These are phyloP conservation scores for Diplolepis rosae DNA, from an alignment of 2,888 invertebrate genomes.

Conservation along the genomic window DNA sequence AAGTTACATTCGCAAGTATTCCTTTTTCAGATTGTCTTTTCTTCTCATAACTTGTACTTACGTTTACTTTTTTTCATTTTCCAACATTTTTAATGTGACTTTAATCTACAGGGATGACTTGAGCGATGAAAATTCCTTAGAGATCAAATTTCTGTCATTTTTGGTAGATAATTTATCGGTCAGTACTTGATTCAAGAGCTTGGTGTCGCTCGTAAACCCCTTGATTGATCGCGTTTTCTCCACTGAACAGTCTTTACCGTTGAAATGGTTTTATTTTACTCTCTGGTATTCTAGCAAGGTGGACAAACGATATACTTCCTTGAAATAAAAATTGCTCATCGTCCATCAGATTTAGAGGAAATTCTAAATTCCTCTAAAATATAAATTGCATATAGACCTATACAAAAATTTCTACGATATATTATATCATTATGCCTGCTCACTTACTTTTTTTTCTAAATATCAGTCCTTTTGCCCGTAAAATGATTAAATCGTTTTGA, in stretches of 20 bases:
- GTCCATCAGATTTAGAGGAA: neutral
- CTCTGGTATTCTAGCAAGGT: neutral
- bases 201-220: constrained; percentile 40
- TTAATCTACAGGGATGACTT: neutral
- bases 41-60: neutral
- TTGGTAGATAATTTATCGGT: constrained; percentile 45
- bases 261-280: neutral
- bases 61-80: neutral
- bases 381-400: no score
- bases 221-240: constrained; percentile 47
- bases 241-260: neutral
- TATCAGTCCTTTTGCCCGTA: no score
- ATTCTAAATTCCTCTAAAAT: neutral
- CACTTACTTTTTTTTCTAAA: no score
- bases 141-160: constrained; percentile 45
- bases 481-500: no score
- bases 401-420: neutral
- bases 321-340: neutral
- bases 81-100: neutral
- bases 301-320: neutral
- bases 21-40: neutral
- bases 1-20: neutral
- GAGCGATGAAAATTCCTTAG: constrained; percentile 37
- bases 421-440: no score
- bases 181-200: constrained; percentile 42